These are phyloP conservation scores for Dufourea novaeangliae DNA, from an alignment of 1,140 invertebrate genomes.

Conservation along the genomic window DNA sequence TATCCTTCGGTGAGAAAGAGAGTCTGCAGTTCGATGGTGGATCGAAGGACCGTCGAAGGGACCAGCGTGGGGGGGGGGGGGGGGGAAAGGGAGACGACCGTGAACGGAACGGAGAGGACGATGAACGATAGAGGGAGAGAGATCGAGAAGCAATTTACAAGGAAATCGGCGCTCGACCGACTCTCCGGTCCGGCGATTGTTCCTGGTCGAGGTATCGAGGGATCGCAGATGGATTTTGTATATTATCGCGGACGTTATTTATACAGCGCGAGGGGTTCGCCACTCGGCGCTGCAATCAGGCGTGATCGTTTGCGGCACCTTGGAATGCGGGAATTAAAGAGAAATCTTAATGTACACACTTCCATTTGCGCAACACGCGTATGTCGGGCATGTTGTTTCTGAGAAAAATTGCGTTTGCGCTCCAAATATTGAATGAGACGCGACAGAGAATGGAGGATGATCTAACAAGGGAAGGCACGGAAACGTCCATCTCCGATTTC, in stretches of 20 bases:
- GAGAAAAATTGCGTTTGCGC: not conserved
- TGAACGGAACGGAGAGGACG: slow-evolving; percentile 36
- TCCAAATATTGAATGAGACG: not conserved
- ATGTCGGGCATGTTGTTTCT: not conserved
- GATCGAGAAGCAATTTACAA: slow-evolving; percentile 71
- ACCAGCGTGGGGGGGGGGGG: slow-evolving; percentile 5
- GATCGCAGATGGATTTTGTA: slow-evolving; percentile 58
- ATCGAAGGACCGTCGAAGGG: slow-evolving; percentile 42
- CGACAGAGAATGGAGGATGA: not conserved
- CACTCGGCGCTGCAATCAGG: not conserved
- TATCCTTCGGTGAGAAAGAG: slow-evolving; percentile 58
- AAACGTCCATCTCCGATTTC: too few relatives aligned
- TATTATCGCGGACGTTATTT: slow-evolving; percentile 58
- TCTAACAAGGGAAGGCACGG: too few relatives aligned
- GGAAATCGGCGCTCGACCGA: slow-evolving; percentile 62
- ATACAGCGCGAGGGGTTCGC: slow-evolving; percentile 8
- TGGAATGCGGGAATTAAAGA: not conserved
- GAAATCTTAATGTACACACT: not conserved
- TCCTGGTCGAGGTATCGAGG: slow-evolving; percentile 52
- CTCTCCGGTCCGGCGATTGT: slow-evolving; percentile 56
- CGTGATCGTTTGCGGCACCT: not conserved
- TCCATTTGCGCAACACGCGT: not conserved
- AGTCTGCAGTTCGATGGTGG: slow-evolving; percentile 18
- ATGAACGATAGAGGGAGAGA: slow-evolving; percentile 20
- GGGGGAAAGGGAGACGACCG: slow-evolving; percentile 13